These are phyloP conservation scores for Leptoteleia sp. DNA, from an alignment of 1,140 invertebrate species.

Conservation along the genomic window DNA sequence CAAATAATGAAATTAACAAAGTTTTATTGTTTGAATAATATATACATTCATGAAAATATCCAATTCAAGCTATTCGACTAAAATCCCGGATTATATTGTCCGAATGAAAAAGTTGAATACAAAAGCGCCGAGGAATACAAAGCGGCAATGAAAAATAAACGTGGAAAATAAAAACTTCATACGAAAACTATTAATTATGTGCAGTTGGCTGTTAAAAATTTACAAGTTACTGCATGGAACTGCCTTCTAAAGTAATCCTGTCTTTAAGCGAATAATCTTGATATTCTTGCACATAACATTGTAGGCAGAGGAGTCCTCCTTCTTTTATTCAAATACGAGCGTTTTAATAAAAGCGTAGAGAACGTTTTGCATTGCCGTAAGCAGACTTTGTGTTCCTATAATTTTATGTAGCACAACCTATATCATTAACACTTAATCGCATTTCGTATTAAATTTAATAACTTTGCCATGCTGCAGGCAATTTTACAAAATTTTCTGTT, in stretches of 20 bases:
- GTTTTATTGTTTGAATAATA: too few relatives aligned
- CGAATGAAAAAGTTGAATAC: too few relatives aligned
- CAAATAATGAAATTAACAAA: too few relatives aligned
- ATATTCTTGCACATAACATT: background rate
- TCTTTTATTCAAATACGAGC: conserved; percentile 37
- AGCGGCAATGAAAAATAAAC: too few relatives aligned
- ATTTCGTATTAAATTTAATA: conserved; percentile 23
- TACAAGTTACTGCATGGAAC: background rate
- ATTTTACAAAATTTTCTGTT: conserved; percentile 6
- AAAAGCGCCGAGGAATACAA: too few relatives aligned
- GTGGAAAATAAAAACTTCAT: too few relatives aligned
- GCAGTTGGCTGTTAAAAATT: background rate
- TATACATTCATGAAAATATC: too few relatives aligned
- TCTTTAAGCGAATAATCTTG: background rate
- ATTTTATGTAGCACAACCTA: conserved; percentile 26
- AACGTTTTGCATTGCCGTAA: conserved; percentile 29
- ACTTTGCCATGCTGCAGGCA: background rate
- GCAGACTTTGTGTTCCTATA: conserved; percentile 27
- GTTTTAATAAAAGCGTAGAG: conserved; percentile 35
- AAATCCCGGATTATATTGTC: too few relatives aligned
- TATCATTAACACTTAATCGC: conserved; percentile 36
- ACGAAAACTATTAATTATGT: too few relatives aligned
- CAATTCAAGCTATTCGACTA: too few relatives aligned
- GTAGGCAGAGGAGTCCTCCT: conserved; percentile 23
- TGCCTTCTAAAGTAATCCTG: background rate